These are phyloP conservation scores for Mimumesa dahlbomi DNA, from an alignment of 2,888 invertebrate genomes.

Conservation along the genomic window DNA sequence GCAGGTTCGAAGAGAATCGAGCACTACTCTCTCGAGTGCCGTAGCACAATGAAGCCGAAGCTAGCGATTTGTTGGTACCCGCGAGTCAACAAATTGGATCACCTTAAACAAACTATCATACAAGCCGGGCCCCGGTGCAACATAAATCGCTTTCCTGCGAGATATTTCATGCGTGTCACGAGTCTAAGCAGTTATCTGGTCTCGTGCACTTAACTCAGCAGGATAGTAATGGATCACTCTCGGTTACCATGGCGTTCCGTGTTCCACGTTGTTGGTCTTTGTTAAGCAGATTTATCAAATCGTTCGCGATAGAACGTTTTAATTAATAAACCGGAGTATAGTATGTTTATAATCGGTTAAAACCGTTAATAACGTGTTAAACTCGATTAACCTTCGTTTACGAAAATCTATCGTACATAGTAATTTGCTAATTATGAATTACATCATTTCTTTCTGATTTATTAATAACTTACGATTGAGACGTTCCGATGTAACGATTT, in stretches of 20 bases:
- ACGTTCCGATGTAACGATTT: too few relatives aligned
- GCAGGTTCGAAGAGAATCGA: slow-evolving; percentile 58
- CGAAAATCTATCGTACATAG: too few relatives aligned
- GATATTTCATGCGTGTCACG: slow-evolving; percentile 57
- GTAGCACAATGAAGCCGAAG: slow-evolving; percentile 35
- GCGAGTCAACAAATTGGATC: slow-evolving; percentile 64
- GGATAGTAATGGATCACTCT: slow-evolving; percentile 52
- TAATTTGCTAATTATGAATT: too few relatives aligned
- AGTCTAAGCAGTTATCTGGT: slow-evolving; percentile 42
- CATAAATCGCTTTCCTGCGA: slow-evolving; percentile 31
- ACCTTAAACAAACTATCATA: slow-evolving; percentile 57
- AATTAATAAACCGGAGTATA: too few relatives aligned
- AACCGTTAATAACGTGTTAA: too few relatives aligned
- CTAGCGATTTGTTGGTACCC: slow-evolving; percentile 52
- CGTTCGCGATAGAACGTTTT: slow-evolving; percentile 42
- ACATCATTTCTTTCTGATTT: too few relatives aligned
- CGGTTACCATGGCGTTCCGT: slow-evolving; percentile 17
- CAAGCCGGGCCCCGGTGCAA: slow-evolving; percentile 3
- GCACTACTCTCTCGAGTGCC: slow-evolving; percentile 21
- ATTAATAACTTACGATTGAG: too few relatives aligned
- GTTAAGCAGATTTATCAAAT: slow-evolving; percentile 42
- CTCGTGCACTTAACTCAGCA: slow-evolving; percentile 36
- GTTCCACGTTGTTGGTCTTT: slow-evolving; percentile 49
- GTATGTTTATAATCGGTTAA: slow-evolving; percentile 2
- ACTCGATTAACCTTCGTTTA: slow-evolving; percentile 40